A percentile compares a stretch with the other conserved stretches of the same genome.
Conservation (phyloP, 35 echinoderm and acorn worm species). For the Apostichopus japonicus region DNA sequence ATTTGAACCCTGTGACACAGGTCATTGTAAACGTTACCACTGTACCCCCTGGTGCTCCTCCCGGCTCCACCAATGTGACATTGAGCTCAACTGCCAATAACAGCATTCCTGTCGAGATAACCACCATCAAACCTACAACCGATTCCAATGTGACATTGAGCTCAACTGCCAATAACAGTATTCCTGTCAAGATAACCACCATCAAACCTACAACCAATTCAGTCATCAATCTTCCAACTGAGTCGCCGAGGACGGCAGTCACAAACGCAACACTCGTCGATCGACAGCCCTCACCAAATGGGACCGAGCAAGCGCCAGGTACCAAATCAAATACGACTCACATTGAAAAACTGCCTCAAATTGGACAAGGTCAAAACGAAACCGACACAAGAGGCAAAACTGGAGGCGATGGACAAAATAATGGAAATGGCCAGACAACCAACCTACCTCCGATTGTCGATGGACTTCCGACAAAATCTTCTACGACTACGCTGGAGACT, state of each 20-base stretch:
- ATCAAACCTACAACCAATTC: background rate
- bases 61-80: background rate
- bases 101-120: background rate
- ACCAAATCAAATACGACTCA: no score
- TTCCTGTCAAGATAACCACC: background rate
- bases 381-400: background rate
- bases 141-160: background rate
- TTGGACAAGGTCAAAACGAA: background rate
- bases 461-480: background rate
- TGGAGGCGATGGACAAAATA: background rate
- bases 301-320: background rate
- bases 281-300: background rate
- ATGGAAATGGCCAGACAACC: background rate
- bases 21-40: constrained; percentile 29
- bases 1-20: constrained; percentile 8
- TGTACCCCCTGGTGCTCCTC: background rate
- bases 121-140: background rate
- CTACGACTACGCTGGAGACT: background rate
- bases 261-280: background rate
- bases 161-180: background rate
- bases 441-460: background rate
- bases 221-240: background rate
- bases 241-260: background rate
- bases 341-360: background rate
- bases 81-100: background rate